These are phyloP conservation scores for Imbricaverruca yamaguchii DNA, from an alignment of 2,888 invertebrate genomes.

Conservation along the genomic window DNA sequence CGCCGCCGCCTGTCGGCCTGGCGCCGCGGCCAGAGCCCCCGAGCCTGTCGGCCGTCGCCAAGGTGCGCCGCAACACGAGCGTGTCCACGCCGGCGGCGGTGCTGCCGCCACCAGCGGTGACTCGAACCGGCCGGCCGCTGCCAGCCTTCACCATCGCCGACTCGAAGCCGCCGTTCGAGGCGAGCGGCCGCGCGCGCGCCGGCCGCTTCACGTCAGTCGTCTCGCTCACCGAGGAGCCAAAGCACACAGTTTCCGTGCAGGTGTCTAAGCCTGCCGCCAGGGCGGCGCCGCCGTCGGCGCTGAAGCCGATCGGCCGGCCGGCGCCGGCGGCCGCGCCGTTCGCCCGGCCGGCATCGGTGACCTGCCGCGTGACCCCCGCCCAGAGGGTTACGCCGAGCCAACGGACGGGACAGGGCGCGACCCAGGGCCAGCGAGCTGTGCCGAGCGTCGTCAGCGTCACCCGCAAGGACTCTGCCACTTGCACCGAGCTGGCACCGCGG, in stretches of 20 bases:
- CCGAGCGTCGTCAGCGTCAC: conserved; percentile 8
- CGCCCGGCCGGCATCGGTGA: background rate
- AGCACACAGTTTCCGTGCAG: background rate
- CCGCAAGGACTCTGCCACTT: background rate
- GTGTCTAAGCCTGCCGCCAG: background rate
- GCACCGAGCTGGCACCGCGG: background rate
- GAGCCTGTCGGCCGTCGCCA: background rate
- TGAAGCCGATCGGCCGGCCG: background rate
- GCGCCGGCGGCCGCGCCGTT: background rate
- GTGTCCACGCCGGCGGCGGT: background rate
- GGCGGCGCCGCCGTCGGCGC: background rate
- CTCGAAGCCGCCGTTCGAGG: conserved; percentile 12
- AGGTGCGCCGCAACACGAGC: background rate
- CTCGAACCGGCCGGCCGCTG: background rate
- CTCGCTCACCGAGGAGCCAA: conserved; percentile 27
- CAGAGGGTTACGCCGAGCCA: background rate
- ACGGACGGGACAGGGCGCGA: background rate
- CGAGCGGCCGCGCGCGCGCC: conserved; percentile 23
- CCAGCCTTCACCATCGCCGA: background rate
- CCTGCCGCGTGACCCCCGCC: background rate
- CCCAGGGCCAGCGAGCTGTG: background rate
- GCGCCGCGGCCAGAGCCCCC: background rate
- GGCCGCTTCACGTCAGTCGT: conserved; percentile 32
- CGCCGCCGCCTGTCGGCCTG: conserved; percentile 1
- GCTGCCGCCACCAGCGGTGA: background rate